Percentiles rank a stretch among this genome's conserved stretches.
These are phyloP conservation scores for Griposia aprilina DNA, from an alignment of 2,888 invertebrate genomes.

Conservation along the genomic window DNA sequence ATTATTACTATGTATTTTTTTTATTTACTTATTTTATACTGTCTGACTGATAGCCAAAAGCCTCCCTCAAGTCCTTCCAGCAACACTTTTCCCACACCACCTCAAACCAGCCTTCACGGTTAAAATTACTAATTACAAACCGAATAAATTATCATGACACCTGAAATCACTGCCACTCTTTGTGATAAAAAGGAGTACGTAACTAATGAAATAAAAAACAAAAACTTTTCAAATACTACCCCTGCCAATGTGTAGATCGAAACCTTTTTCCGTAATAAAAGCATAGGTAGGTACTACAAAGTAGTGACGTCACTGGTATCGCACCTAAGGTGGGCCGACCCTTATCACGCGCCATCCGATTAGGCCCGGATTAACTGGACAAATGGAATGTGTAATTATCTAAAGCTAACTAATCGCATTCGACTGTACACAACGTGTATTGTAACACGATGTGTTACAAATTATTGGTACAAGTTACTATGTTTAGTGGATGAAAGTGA, in stretches of 20 bases:
- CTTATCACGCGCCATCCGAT: slow-evolving; percentile 86
- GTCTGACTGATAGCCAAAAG: too few relatives aligned
- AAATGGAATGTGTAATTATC: slow-evolving; percentile 90
- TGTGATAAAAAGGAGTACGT: too few relatives aligned
- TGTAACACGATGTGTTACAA: slow-evolving; percentile 50
- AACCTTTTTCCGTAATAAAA: slow-evolving; percentile 18
- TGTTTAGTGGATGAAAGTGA: not conserved
- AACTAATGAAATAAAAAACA: not conserved
- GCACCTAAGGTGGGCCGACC: slow-evolving; percentile 78
- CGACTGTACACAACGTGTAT: slow-evolving; percentile 65
- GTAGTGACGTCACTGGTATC: slow-evolving; percentile 59
- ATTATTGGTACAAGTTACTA: slow-evolving; percentile 24
- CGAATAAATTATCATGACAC: not conserved
- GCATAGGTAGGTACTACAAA: slow-evolving; percentile 37
- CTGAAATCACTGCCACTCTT: not conserved
- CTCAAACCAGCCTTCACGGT: too few relatives aligned
- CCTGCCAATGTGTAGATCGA: not conserved
- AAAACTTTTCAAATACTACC: not conserved
- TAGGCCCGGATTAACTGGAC: slow-evolving; percentile 86
- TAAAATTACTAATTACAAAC: not conserved
- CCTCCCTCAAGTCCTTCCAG: too few relatives aligned
- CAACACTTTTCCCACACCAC: too few relatives aligned
- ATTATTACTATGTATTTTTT: not conserved
- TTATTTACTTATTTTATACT: too few relatives aligned
- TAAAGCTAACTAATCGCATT: slow-evolving; percentile 81